phyloP scores from a whole-genome alignment of 2,888 invertebrate genomes.

The Lypha dubia region DNA sequence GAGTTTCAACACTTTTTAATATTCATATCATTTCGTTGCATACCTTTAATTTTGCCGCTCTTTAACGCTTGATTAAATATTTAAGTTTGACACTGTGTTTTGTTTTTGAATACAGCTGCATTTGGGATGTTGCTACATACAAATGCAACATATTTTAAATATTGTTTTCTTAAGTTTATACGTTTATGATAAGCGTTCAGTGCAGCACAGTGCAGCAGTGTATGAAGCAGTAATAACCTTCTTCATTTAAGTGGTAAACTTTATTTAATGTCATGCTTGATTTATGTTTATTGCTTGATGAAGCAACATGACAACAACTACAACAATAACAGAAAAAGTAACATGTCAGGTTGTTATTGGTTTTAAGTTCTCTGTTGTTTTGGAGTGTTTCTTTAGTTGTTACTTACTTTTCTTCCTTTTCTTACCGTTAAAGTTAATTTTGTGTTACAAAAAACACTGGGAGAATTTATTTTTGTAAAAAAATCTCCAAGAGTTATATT shows the following conservation, averaged over 20 bases:
- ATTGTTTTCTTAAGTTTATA: neutral
- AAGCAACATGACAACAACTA: conserved; percentile 39
- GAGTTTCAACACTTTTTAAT: conserved; percentile 45
- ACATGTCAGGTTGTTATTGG: conserved; percentile 62
- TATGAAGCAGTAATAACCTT: conserved; percentile 38
- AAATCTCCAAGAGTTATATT: no score
- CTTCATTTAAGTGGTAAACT: conserved; percentile 61
- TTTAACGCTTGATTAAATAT: conserved; percentile 53
- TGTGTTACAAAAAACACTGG: conserved; percentile 42
- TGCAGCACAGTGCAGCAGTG: neutral
- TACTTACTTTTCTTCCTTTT: no score
- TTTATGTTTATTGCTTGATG: conserved; percentile 68
- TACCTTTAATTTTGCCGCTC: conserved; percentile 17
- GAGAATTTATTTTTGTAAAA: neutral
- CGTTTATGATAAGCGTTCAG: conserved; percentile 58
- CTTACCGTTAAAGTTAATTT: conserved; percentile 49
- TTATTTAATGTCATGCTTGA: conserved; percentile 71
- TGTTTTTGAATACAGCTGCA: conserved; percentile 60
- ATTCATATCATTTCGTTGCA: conserved; percentile 4
- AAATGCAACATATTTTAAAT: neutral
- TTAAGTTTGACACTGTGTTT: conserved; percentile 62
- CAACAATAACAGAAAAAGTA: conserved; percentile 17
- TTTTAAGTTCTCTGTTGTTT: conserved; percentile 26
- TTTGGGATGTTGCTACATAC: conserved; percentile 24
- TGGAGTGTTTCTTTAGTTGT: conserved; percentile 3